phyloP scores from a whole-genome alignment of 2,797 vertebrate species.

The Oryzias dopingdopingensis region DNA sequence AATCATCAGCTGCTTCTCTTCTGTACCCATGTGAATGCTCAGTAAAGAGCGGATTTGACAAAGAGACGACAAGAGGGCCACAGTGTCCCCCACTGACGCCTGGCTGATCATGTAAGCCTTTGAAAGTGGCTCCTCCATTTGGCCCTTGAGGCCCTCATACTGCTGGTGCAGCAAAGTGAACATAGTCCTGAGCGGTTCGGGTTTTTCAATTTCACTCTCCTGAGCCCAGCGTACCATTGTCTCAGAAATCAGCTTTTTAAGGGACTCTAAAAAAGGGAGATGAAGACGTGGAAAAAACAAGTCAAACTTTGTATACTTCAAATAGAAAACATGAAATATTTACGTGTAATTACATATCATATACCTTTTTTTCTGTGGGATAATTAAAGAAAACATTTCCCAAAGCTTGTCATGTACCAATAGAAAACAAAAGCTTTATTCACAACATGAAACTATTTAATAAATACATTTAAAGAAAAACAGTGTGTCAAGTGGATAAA shows the following conservation, averaged over 20 bases:
- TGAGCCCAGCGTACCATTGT: constrained; percentile 92
- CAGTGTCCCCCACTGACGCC: constrained; percentile 87
- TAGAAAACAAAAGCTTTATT: too few species aligned
- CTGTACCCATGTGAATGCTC: constrained; percentile 90
- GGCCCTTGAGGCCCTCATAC: constrained; percentile 87
- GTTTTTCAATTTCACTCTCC: constrained; percentile 87
- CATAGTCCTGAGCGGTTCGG: constrained; percentile 85
- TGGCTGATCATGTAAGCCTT: constrained; percentile 91
- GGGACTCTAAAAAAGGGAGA: constrained; percentile 74
- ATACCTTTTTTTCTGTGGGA: too few species aligned
- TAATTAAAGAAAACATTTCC: too few species aligned
- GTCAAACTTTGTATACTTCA: too few species aligned
- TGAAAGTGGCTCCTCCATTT: constrained; percentile 78
- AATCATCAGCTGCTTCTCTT: constrained; percentile 95
- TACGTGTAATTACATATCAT: background rate
- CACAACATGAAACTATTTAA: too few species aligned
- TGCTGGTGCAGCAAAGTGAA: constrained; percentile 89
- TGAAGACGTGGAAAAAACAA: too few species aligned
- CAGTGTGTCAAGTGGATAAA: background rate
- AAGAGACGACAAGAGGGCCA: constrained; percentile 86
- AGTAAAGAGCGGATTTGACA: constrained; percentile 92
- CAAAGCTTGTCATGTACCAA: too few species aligned
- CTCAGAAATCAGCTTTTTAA: constrained; percentile 87
- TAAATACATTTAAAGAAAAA: background rate
- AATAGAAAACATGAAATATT: background rate